These are phyloP conservation scores for Saguinus imperator DNA, from an alignment of 2,113 vertebrate genomes.

Conservation along the genomic window DNA sequence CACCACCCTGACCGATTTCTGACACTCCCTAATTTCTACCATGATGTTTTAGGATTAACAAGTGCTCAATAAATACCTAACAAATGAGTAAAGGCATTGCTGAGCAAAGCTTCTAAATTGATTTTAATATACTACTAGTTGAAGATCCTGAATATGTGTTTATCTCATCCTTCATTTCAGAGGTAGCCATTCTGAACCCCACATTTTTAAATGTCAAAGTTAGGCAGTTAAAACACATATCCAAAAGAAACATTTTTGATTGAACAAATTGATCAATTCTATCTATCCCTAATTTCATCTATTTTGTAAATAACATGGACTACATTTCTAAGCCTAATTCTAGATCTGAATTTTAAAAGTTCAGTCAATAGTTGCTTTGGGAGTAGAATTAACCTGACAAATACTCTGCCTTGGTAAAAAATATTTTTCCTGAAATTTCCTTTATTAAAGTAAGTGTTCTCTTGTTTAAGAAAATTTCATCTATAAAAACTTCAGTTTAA, in stretches of 20 bases:
- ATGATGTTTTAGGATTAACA: neutral
- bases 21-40: neutral
- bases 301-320: neutral
- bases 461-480: neutral
- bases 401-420: neutral
- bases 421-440: neutral
- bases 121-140: neutral
- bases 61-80: neutral
- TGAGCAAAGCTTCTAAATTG: neutral
- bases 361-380: neutral
- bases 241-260: neutral
- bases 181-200: neutral
- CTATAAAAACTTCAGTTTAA: neutral
- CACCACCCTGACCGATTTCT: too few species aligned
- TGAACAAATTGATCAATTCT: neutral
- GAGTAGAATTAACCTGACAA: neutral
- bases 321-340: neutral
- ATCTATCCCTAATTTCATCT: neutral
- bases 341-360: slow-evolving; percentile 19
- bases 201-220: neutral
- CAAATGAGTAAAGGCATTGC: neutral
- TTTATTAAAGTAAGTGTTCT: neutral
- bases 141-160: neutral
- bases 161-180: neutral
- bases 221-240: neutral